Evolutionary conservation across 1,140 invertebrate genomes (phyloP).

Genomic region (Heliconius nattereri): DNA sequence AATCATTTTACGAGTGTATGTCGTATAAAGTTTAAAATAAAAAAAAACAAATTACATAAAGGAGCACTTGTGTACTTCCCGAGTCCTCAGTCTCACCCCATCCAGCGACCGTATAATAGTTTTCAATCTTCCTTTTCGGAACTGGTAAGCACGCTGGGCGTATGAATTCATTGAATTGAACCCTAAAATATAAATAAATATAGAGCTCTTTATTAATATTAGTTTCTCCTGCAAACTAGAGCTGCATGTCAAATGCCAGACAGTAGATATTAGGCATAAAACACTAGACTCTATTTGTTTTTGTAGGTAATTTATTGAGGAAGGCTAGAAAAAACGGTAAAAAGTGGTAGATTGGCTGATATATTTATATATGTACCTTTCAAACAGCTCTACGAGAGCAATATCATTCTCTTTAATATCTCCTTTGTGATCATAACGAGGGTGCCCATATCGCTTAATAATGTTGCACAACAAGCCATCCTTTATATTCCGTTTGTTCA

Average conservation of each 20-base stretch:
- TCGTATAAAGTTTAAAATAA: neutral
- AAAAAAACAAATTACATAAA: neutral
- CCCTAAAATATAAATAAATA: slow-evolving; percentile 26
- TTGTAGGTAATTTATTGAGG: no score
- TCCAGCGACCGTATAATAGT: slow-evolving; percentile 23
- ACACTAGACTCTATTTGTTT: no score
- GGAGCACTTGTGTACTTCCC: neutral
- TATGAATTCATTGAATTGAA: slow-evolving; percentile 41
- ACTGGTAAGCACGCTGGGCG: slow-evolving; percentile 39
- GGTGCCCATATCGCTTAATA: slow-evolving; percentile 3
- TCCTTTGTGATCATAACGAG: neutral
- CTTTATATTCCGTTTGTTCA: slow-evolving; percentile 35
- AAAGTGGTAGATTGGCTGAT: no score
- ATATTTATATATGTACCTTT: neutral
- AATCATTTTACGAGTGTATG: neutral
- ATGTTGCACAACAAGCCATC: slow-evolving; percentile 31
- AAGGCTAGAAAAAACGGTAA: no score
- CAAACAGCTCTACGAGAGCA: neutral
- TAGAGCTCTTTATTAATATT: no score
- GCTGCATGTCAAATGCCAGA: no score
- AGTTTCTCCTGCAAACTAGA: no score
- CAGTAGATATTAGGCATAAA: no score
- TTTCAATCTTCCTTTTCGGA: neutral
- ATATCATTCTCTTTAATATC: neutral
- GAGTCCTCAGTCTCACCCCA: slow-evolving; percentile 29